Conservation (phyloP, 2,797 vertebrate species). For the Etheostoma perlongum region DNA sequence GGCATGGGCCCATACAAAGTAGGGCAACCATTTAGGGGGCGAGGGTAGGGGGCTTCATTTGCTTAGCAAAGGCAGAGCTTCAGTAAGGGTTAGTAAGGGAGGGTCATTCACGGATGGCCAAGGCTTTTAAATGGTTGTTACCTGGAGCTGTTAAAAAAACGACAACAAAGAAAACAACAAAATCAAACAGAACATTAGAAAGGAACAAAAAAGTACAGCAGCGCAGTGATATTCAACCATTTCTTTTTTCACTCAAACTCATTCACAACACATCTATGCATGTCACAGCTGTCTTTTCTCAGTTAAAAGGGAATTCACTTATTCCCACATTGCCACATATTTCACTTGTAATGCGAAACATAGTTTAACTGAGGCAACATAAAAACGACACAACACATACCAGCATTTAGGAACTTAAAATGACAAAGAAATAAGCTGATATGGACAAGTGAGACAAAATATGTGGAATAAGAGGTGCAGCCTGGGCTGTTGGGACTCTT, state of each 20-base stretch:
- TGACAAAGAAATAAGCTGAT: conserved; percentile 81
- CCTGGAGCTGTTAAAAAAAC: conserved; percentile 92
- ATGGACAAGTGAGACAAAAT: conserved; percentile 86
- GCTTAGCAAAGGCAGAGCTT: conserved; percentile 89
- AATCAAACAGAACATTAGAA: conserved; percentile 91
- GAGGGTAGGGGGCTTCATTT: conserved; percentile 86
- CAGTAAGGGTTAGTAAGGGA: conserved; percentile 90
- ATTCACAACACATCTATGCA: conserved; percentile 84
- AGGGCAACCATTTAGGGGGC: conserved; percentile 85
- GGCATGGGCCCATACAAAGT: conserved; percentile 85
- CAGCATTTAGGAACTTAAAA: conserved; percentile 82
- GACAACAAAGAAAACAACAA: conserved; percentile 89
- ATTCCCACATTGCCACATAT: conserved; percentile 87
- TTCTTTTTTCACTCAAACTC: conserved; percentile 77
- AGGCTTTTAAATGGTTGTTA: conserved; percentile 93
- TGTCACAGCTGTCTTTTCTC: conserved; percentile 76
- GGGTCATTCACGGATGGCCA: conserved; percentile 90
- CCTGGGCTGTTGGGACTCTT: conserved; percentile 80
- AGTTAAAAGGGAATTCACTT: conserved; percentile 80
- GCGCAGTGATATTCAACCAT: conserved; percentile 90
- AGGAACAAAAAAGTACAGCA: conserved; percentile 86
- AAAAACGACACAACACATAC: conserved; percentile 80
- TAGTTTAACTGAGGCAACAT: conserved; percentile 84
- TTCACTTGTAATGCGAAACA: conserved; percentile 86
- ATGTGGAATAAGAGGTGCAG: conserved; percentile 78